Base-by-base conservation (phyloP, 2,888 invertebrate species). In the Eugnorisma glareosa region DNA sequence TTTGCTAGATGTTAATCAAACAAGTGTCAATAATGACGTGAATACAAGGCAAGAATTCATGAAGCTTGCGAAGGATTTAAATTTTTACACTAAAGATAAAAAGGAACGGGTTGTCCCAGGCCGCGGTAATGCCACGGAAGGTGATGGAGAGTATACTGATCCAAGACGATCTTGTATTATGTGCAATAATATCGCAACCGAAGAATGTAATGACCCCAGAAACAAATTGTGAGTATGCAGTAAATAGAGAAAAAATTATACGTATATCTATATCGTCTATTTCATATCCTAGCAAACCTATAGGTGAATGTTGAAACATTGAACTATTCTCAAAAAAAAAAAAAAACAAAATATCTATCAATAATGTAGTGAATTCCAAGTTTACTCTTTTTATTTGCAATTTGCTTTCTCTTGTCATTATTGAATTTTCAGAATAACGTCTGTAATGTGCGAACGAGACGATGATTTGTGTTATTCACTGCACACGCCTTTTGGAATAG, bases 401-500 rank as follows among this genome's bases (percentile, higher is more conserved):
- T 83, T 83, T 80, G 80, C 77, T 87, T 84, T 83, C 81, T 85
- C 81, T 77, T 79, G 73, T 82, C 80, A 86, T 80, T 77, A 64
- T 84, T 86, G 72, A 69, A 82, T 73, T 92, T 91, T 82, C 90
- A 95, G 95, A 87, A 91, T 94, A 75, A 90, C 93, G 31, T 92
- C 94, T 21, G 77, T 86, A 7, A 74, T 90, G 66, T 96, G 96
- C 81, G 85, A 91, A 64, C 88, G 86, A 77, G 91, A 92, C 18
- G 92, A 92, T 79, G 95, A 95, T 86, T 63, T 93, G 57, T 96
- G 96, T 88, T 95, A 94, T 88, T 92, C 95, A 15, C 89, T 92
- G 88, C 95, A 95, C 79, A 96, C 95, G 43, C 96, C 96, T 59
- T 96, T 96, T 77, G 96, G 96, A 24, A 88, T 96, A 82, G 89